These are phyloP conservation scores for Lagopus leucura DNA, from an alignment of 2,113 vertebrate species.

Conservation along the genomic window DNA sequence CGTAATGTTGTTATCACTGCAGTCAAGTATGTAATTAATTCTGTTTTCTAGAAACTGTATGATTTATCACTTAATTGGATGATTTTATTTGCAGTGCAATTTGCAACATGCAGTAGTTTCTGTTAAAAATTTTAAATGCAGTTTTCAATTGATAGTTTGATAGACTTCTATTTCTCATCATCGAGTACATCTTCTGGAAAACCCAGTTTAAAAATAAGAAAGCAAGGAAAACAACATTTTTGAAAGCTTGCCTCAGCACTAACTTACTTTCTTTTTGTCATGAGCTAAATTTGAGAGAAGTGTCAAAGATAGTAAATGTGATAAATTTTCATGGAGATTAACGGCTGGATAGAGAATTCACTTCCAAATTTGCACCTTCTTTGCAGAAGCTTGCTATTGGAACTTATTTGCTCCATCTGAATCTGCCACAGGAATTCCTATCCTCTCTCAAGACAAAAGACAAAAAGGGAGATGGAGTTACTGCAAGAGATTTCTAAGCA, in stretches of 20 bases:
- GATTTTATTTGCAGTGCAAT: background rate
- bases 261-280: background rate
- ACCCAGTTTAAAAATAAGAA: background rate
- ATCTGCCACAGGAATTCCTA: background rate
- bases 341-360: background rate
- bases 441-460: background rate
- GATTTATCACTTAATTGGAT: background rate
- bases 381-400: background rate
- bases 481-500: background rate
- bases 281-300: background rate
- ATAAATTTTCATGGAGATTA: background rate
- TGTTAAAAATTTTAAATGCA: background rate
- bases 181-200: background rate
- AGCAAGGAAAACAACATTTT: background rate
- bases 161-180: background rate
- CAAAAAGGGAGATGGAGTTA: background rate
- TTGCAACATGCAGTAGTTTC: background rate
- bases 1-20: constrained; percentile 95
- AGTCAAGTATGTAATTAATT: constrained; percentile 80
- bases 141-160: background rate
- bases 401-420: background rate
- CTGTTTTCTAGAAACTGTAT: background rate
- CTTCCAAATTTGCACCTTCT: background rate
- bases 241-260: background rate
- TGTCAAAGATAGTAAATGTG: background rate